phyloP scores from a whole-genome alignment of 2,888 invertebrate genomes.

The Marasmarcha lunaedactyla region DNA sequence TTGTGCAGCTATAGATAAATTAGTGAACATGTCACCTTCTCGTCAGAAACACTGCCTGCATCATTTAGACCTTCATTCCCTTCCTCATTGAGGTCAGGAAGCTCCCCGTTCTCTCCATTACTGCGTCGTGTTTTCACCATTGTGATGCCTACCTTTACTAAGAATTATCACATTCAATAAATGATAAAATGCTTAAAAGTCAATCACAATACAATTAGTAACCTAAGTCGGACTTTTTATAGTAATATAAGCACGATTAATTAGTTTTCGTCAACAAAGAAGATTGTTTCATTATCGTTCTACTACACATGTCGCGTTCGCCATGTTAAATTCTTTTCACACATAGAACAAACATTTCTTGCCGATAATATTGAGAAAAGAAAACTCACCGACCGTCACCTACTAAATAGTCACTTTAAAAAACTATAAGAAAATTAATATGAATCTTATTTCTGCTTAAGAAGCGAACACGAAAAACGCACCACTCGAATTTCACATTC shows the following conservation, averaged over 20 bases:
- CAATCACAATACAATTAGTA: too few relatives aligned
- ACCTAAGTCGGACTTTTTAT: too few relatives aligned
- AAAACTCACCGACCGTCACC: not conserved
- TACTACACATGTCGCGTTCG: slow-evolving; percentile 27
- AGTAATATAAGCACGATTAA: too few relatives aligned
- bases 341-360: not conserved
- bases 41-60: slow-evolving; percentile 58
- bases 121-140: slow-evolving; percentile 71
- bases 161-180: slow-evolving; percentile 11
- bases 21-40: slow-evolving; percentile 55
- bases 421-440: too few relatives aligned
- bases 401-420: not conserved
- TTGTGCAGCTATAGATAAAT: slow-evolving; percentile 29
- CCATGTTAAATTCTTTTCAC: slow-evolving; percentile 1
- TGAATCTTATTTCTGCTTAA: too few relatives aligned
- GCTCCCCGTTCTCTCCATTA: slow-evolving; percentile 64
- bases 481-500: too few relatives aligned
- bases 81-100: slow-evolving; percentile 39
- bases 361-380: not conserved
- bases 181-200: too few relatives aligned
- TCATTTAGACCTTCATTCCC: slow-evolving; percentile 58
- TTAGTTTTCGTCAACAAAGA: not conserved
- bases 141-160: slow-evolving; percentile 26
- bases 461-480: slow-evolving; percentile 26
- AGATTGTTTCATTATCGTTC: slow-evolving; percentile 26